phyloP scores from a whole-genome alignment of 2,888 invertebrate genomes.

The Drosophila nr. perissopoda region DNA sequence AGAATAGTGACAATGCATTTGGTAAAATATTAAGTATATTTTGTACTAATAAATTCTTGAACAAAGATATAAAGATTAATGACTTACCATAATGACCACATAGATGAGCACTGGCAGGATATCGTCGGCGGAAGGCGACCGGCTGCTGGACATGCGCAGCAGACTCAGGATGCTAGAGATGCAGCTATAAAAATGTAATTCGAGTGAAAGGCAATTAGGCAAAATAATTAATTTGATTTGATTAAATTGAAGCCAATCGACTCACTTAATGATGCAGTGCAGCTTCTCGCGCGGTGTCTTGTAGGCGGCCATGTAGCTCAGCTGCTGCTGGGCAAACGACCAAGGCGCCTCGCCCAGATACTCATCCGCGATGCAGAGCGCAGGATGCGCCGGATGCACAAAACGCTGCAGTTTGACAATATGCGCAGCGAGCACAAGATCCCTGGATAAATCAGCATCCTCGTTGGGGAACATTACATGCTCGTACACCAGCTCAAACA shows the following conservation, averaged over 20 bases:
- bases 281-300: slow-evolving; percentile 95
- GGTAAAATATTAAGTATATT: background rate
- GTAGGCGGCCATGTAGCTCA: slow-evolving; percentile 94
- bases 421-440: slow-evolving; percentile 95
- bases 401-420: slow-evolving; percentile 91
- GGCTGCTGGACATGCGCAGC: slow-evolving; percentile 92
- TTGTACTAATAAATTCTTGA: background rate
- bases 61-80: background rate
- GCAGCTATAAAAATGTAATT: slow-evolving; percentile 86
- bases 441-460: slow-evolving; percentile 96
- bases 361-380: slow-evolving; percentile 92
- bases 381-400: slow-evolving; percentile 92
- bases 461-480: slow-evolving; percentile 98
- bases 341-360: slow-evolving; percentile 97
- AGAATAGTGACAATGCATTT: background rate
- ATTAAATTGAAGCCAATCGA: background rate
- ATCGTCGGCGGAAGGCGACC: slow-evolving; percentile 96
- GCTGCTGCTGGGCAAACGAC: slow-evolving; percentile 96
- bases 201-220: background rate
- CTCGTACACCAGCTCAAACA: slow-evolving; percentile 95
- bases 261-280: slow-evolving; percentile 84
- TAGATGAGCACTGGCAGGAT: slow-evolving; percentile 98
- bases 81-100: slow-evolving; percentile 94
- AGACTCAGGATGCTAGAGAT: slow-evolving; percentile 97
- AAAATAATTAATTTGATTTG: background rate